A percentile compares a stretch with the other conserved stretches of the same genome.
Evolutionary conservation across 2,888 invertebrate genomes (phyloP).

Genomic region (Nemapogon koenigi): DNA sequence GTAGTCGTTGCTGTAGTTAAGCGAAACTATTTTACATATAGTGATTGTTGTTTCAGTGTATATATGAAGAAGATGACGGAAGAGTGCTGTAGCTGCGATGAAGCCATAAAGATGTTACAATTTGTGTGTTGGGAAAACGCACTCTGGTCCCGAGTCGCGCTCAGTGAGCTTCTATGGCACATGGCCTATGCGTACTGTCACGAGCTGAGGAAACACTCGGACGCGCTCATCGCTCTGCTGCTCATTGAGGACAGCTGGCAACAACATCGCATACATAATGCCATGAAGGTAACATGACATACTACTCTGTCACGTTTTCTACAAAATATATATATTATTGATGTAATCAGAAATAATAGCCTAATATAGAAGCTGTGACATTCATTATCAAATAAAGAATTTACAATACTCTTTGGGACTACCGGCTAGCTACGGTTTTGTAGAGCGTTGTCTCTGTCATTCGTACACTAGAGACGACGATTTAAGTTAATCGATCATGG

Average conservation of each 20-base stretch:
- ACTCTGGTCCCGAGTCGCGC: constrained; percentile 86
- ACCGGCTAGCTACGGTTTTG: too few species aligned
- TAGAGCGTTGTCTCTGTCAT: too few species aligned
- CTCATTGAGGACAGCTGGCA: constrained; percentile 97
- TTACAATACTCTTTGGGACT: too few species aligned
- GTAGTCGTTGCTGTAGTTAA: too few species aligned
- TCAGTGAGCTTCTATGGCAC: constrained; percentile 92
- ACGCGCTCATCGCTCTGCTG: constrained; percentile 84
- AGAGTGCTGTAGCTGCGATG: constrained; percentile 91
- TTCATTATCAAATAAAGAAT: too few species aligned
- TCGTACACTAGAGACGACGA: too few species aligned
- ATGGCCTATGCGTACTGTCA: constrained; percentile 90
- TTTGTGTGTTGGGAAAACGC: constrained; percentile 98
- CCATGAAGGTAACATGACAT: constrained; percentile 88
- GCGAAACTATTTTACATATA: too few species aligned
- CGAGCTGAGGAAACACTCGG: constrained; percentile 91
- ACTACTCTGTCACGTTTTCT: too few species aligned
- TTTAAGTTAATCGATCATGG: too few species aligned
- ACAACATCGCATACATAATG: constrained; percentile 91
- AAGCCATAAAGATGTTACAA: constrained; percentile 87
- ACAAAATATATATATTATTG: too few species aligned
- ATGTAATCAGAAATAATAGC: too few species aligned
- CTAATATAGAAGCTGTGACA: too few species aligned
- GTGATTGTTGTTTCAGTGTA: constrained; percentile 29
- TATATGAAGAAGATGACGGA: constrained; percentile 96